phyloP scores from a whole-genome alignment of 2,113 vertebrate genomes.

The western clawed frog (Xenopus tropicalis) region DNA sequence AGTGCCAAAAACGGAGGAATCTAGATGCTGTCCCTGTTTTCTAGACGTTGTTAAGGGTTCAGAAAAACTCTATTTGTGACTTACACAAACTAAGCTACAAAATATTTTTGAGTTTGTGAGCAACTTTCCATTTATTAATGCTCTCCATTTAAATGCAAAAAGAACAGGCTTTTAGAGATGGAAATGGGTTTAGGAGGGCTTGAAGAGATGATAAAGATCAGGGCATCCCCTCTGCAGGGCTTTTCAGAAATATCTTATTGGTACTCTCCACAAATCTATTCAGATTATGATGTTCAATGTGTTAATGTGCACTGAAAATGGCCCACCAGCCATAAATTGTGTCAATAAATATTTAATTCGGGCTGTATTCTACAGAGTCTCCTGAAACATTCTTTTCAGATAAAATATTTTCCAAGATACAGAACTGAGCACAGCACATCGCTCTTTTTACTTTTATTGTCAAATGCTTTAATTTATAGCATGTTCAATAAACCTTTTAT shows the following conservation, averaged over 20 bases:
- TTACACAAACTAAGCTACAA: too few relatives aligned
- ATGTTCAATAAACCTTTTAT: slow-evolving; percentile 7
- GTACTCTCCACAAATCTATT: background rate
- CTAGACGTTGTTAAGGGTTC: too few relatives aligned
- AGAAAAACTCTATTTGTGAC: too few relatives aligned
- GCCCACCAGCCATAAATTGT: slow-evolving; percentile 25
- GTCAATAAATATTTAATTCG: slow-evolving; percentile 33
- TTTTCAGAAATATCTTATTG: background rate
- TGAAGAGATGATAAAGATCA: background rate
- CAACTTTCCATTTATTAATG: too few relatives aligned
- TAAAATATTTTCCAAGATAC: slow-evolving; percentile 25
- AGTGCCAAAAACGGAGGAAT: too few relatives aligned
- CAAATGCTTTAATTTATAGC: slow-evolving; percentile 17
- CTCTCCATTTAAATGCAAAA: too few relatives aligned
- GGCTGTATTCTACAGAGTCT: slow-evolving; percentile 16
- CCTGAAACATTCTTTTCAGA: slow-evolving; percentile 29
- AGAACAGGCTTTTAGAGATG: too few relatives aligned
- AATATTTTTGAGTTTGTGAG: too few relatives aligned
- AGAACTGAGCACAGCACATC: slow-evolving; percentile 11
- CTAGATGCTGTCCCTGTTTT: too few relatives aligned
- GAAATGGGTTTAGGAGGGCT: too few relatives aligned
- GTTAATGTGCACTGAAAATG: slow-evolving; percentile 17
- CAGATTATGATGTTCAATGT: slow-evolving; percentile 3
- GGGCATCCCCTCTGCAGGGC: background rate
- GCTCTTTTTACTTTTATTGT: slow-evolving; percentile 19